Evolutionary conservation across 2,888 invertebrate species (phyloP).

Genomic region (Nemotelus pantherinus): DNA sequence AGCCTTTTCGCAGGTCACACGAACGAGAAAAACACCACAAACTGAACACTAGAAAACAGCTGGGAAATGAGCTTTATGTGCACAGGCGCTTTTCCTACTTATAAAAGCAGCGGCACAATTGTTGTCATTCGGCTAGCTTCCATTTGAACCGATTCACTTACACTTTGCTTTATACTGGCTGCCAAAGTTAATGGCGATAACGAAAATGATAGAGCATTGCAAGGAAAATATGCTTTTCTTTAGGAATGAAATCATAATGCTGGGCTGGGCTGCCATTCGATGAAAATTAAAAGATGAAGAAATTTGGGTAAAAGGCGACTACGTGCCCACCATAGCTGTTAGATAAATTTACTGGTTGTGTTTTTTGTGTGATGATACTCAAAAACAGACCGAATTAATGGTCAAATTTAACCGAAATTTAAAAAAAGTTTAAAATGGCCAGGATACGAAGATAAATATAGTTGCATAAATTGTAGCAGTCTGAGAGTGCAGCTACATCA

Average conservation of each 20-base stretch:
- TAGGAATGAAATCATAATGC: background rate
- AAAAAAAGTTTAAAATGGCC: too few relatives aligned
- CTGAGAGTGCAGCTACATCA: too few relatives aligned
- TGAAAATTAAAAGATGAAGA: too few relatives aligned
- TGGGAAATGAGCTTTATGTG: conserved; percentile 20
- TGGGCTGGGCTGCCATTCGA: background rate
- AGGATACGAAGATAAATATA: too few relatives aligned
- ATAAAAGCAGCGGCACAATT: background rate
- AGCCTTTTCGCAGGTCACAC: background rate
- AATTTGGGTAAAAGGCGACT: too few relatives aligned
- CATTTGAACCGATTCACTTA: conserved; percentile 17
- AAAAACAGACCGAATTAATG: too few relatives aligned
- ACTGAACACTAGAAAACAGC: conserved; percentile 26
- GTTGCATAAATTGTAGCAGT: too few relatives aligned
- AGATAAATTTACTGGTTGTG: too few relatives aligned
- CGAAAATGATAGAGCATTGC: background rate
- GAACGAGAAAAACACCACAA: conserved; percentile 2
- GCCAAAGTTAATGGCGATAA: conserved; percentile 3
- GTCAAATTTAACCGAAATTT: too few relatives aligned
- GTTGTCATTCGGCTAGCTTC: background rate
- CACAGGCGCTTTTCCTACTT: conserved; percentile 27
- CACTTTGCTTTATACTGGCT: background rate
- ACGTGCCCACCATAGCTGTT: too few relatives aligned
- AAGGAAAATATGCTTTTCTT: conserved; percentile 3
- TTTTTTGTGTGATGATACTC: too few relatives aligned